Evolutionary conservation across 2,797 vertebrate species (phyloP).

Genomic region (Morus bassanus): DNA sequence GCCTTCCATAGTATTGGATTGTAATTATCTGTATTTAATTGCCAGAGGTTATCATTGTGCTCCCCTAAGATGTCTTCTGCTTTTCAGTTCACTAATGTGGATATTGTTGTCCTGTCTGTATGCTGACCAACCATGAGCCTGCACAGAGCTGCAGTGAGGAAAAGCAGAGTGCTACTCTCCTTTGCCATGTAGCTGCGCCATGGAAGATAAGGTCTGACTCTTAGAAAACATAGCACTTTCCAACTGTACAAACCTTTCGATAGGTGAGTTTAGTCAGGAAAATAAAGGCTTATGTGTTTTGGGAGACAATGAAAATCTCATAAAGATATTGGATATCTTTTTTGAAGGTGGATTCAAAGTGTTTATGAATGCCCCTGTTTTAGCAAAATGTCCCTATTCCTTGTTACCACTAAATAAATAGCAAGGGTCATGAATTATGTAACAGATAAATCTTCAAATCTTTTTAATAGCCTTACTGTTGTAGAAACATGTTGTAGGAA

Average conservation of each 20-base stretch:
- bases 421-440: neutral
- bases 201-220: neutral
- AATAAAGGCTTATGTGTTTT: neutral
- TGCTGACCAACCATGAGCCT: neutral
- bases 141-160: neutral
- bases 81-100: neutral
- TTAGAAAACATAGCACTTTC: neutral
- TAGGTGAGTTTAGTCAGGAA: neutral
- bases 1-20: neutral
- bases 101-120: neutral
- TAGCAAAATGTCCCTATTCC: neutral
- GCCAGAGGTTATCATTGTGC: neutral
- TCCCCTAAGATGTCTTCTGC: neutral
- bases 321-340: neutral
- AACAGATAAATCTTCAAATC: neutral
- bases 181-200: neutral
- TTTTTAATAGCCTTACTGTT: neutral
- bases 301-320: neutral
- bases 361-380: neutral
- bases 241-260: neutral
- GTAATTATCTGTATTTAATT: neutral
- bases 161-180: too few species aligned
- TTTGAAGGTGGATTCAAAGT: neutral
- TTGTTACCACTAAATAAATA: neutral
- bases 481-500: neutral